Base-by-base conservation (phyloP, 1,140 invertebrate genomes). In the Musca vetustissima region DNA sequence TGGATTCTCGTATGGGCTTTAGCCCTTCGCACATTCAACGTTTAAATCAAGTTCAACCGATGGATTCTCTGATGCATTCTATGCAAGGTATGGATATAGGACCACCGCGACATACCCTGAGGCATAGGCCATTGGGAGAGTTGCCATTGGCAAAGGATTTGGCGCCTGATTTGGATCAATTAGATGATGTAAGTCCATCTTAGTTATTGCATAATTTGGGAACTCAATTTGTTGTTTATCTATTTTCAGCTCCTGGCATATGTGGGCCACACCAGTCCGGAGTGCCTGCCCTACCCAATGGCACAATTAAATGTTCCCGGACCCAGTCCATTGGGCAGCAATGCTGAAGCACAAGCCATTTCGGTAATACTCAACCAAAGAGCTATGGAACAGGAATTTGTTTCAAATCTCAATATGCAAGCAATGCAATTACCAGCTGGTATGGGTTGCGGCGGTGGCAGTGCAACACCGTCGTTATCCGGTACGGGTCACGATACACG, bases 201-300 rank as follows among this genome's bases (percentile, higher is more conserved):
- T n/a, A n/a, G n/a, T 72, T 24, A 66, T 71, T 61, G 9, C 61
- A 49, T 43, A 61, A 15, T 50, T 52, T 59, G 3, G 52, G 7
- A 36, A 75, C 64, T 73, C 69, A n/a, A n/a, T n/a, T n/a, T n/a
- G n/a, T n/a, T n/a, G n/a, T 77, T 8, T 43, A 8, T 43, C 13
- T 43, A 43, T 43, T 43, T 82, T 3, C 75, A 95, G 92, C 84
- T 97, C 70, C 83, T 98, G 43, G 90, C 92, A 73, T 97, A 97
- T 80, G 91, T 98, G 74, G 95, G 93, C 0, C 88, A 94, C 77
- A 95, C 93, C 1, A 97, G 95, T 82, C 93, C 95, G 0, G 96
- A 98, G 83, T 96, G 95, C 76, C 84, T 92, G 66, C 88, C 90
- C 67, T 89, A 88, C 74, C 86, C 88, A 28, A 89, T 90, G 69